Conservation (phyloP, 2,888 invertebrate genomes). For the Kryphioiulus occultus region DNA sequence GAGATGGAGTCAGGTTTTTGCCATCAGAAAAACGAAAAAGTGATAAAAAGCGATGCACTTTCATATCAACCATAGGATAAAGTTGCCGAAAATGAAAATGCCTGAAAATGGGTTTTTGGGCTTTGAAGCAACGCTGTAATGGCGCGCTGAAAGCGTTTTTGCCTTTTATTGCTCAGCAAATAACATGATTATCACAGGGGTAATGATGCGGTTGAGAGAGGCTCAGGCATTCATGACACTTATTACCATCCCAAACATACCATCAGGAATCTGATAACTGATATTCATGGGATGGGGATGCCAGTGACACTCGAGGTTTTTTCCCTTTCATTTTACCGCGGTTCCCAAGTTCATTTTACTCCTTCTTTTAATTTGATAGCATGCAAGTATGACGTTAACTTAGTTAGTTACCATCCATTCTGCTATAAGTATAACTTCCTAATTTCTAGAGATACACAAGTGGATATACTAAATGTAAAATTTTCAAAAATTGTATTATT, state of each 20-base stretch:
- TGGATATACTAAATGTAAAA: no score
- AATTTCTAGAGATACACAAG: no score
- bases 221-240: background rate
- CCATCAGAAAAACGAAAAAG: background rate
- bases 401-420: no score
- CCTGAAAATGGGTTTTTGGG: background rate
- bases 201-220: constrained; percentile 12
- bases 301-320: background rate
- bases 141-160: background rate
- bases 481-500: no score
- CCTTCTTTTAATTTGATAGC: no score
- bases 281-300: background rate
- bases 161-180: background rate
- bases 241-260: constrained; percentile 18
- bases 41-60: background rate
- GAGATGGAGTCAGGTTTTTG: background rate
- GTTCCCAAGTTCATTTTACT: no score
- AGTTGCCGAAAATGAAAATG: background rate
- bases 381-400: no score
- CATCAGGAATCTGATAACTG: constrained; percentile 27
- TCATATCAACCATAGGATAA: background rate
- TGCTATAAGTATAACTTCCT: no score
- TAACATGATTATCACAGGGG: background rate
- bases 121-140: background rate
- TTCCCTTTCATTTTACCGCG: background rate